These are phyloP conservation scores for Lepus timidus DNA, from an alignment of 2,113 vertebrate genomes.

Conservation along the genomic window DNA sequence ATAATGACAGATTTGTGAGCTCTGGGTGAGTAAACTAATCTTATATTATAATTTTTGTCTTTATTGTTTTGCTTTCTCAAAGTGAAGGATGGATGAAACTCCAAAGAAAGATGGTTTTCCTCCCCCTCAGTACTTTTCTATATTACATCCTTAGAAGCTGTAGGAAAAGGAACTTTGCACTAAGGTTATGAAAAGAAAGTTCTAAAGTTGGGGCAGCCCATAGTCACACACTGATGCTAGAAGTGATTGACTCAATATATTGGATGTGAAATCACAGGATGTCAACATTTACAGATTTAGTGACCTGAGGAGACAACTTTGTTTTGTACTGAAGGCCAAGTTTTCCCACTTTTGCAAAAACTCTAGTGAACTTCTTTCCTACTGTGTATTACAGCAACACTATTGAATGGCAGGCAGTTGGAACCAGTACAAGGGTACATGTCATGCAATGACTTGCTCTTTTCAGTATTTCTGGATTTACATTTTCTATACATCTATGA, in stretches of 20 bases:
- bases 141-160: not conserved
- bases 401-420: not conserved
- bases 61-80: not conserved
- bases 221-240: not conserved
- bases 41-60: not conserved
- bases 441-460: not conserved
- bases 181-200: not conserved
- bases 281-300: not conserved
- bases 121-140: not conserved
- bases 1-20: not conserved
- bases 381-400: not conserved
- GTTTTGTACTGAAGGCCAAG: not conserved
- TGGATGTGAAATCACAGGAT: not conserved
- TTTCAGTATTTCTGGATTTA: not conserved
- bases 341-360: constrained; percentile 27
- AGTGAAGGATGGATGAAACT: not conserved
- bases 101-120: not conserved
- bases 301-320: not conserved
- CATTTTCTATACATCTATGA: not conserved
- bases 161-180: not conserved
- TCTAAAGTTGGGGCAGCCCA: not conserved
- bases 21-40: constrained; percentile 10
- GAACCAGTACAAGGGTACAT: not conserved
- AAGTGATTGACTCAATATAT: not conserved
- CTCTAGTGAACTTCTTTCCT: not conserved